These are phyloP conservation scores for human DNA, from an alignment of 2,113 vertebrate genomes.

Conservation along the genomic window GRCh38 chr13:45813501-45814000, in stretches of 20 bases:
- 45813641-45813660: neutral
- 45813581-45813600: too few relatives aligned
- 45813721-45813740: neutral
- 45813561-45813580: too few relatives aligned
- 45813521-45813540: neutral
- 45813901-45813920: neutral
- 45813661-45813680: neutral
- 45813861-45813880: neutral
- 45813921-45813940: neutral
- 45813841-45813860: neutral
- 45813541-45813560: neutral
- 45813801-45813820: neutral
- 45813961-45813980: too few relatives aligned
- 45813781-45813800: neutral
- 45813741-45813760: neutral
- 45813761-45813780: neutral
- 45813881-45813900: neutral
- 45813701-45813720: neutral
- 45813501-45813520: neutral
- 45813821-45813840: neutral
- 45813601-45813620: too few relatives aligned
- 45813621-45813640: too few relatives aligned
- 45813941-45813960: neutral
- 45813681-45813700: accelerated
- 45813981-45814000: too few relatives aligned